Evolutionary conservation across 2,797 vertebrate genomes (phyloP).

Genomic region (Botia kubotai): DNA sequence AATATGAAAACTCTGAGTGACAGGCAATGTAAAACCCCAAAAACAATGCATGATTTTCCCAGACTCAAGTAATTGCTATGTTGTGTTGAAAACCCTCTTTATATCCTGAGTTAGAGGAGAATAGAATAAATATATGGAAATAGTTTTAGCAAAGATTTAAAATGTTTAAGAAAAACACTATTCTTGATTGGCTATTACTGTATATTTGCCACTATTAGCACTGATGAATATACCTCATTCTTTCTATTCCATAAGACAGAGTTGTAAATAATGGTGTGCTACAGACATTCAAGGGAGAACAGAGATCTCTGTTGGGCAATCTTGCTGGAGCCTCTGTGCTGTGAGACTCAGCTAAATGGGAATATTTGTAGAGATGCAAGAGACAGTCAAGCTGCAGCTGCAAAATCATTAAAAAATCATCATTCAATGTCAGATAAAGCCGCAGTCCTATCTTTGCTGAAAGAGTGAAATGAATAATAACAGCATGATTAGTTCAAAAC

Average conservation of each 20-base stretch:
- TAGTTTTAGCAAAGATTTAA: not conserved
- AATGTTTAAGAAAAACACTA: not conserved
- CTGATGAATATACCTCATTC: too few species aligned
- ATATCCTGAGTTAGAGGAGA: not conserved
- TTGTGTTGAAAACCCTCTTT: not conserved
- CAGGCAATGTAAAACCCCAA: not conserved
- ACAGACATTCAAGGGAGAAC: not conserved
- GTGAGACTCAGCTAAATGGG: not conserved
- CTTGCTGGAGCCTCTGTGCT: conserved; percentile 8
- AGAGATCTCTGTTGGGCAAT: not conserved
- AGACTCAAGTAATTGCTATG: not conserved
- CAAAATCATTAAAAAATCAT: conserved; percentile 3
- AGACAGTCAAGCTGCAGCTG: not conserved
- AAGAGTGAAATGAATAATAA: conserved; percentile 3
- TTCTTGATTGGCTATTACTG: too few species aligned
- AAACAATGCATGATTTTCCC: not conserved
- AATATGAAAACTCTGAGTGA: not conserved
- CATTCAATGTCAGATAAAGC: conserved; percentile 4
- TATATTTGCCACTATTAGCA: too few species aligned
- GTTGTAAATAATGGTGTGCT: not conserved
- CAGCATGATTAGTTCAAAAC: not conserved
- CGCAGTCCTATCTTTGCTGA: not conserved
- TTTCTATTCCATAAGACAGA: not conserved
- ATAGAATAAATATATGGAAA: not conserved
- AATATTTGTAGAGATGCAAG: not conserved